Percentiles rank a stretch among this genome's conserved stretches.
Evolutionary conservation across 2,797 vertebrate genomes (phyloP).

Genomic region (Enteromius treurensis): DNA sequence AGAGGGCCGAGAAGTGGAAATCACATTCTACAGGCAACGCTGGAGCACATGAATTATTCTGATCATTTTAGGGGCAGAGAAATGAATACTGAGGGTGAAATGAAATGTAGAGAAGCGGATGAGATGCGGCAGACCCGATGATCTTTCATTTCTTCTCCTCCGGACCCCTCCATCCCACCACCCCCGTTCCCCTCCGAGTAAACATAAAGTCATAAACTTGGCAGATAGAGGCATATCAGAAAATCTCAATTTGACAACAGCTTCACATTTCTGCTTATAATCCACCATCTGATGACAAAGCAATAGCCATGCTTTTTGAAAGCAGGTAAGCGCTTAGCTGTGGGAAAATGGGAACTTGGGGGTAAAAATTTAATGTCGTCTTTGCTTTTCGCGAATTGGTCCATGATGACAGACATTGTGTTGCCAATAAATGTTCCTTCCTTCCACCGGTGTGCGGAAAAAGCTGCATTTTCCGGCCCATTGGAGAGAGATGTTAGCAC

Average conservation of each 20-base stretch:
- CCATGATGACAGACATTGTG: conserved; percentile 34
- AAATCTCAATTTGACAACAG: conserved; percentile 50
- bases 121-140: conserved; percentile 41
- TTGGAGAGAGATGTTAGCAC: conserved; percentile 56
- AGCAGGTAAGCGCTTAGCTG: conserved; percentile 25
- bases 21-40: conserved; percentile 55
- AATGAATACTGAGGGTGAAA: conserved; percentile 55
- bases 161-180: not conserved
- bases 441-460: conserved; percentile 35
- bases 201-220: conserved; percentile 56
- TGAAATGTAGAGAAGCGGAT: conserved; percentile 56
- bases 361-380: conserved; percentile 33
- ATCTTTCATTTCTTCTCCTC: conserved; percentile 56
- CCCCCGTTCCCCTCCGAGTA: conserved; percentile 28
- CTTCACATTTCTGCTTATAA: conserved; percentile 53
- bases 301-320: conserved; percentile 3
- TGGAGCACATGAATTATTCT: conserved; percentile 62
- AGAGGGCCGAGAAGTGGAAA: conserved; percentile 48
- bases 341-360: conserved; percentile 38
- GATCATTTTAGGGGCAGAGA: conserved; percentile 50
- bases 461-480: conserved; percentile 39
- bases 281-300: conserved; percentile 50
- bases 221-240: conserved; percentile 49
- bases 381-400: conserved; percentile 27
- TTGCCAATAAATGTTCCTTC: conserved; percentile 44